A percentile compares a stretch with the other conserved stretches of the same genome.
These are phyloP conservation scores for Whitmania pigra DNA, from an alignment of 1,140 invertebrate genomes.

Conservation along the genomic window DNA sequence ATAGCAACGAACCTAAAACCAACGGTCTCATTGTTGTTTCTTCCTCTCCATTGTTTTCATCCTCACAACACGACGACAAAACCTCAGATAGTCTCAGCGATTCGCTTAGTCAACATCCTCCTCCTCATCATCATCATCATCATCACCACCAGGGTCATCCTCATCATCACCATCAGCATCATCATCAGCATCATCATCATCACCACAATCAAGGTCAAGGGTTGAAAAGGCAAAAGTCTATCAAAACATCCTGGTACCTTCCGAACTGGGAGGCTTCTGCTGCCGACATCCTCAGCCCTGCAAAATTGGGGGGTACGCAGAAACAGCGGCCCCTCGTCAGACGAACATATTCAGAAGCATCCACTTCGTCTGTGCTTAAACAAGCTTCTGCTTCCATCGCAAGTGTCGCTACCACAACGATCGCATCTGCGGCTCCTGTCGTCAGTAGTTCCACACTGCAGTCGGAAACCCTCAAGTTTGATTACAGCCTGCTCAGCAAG, in stretches of 20 bases:
- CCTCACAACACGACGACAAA: background rate
- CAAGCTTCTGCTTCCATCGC: too few relatives aligned
- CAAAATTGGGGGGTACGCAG: background rate
- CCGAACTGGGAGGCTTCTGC: conserved; percentile 4
- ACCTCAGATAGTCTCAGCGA: background rate
- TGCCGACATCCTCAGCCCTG: background rate
- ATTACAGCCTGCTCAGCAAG: too few relatives aligned
- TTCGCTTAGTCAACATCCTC: background rate
- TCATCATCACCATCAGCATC: background rate
- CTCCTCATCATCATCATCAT: background rate
- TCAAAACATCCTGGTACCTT: conserved; percentile 7
- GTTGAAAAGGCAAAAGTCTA: background rate
- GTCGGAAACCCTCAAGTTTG: too few relatives aligned
- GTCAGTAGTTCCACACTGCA: too few relatives aligned
- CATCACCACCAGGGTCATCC: background rate
- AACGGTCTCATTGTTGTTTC: background rate
- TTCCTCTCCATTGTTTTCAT: background rate
- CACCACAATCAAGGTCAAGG: background rate
- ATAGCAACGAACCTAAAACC: background rate
- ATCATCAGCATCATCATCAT: background rate
- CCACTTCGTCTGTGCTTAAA: background rate
- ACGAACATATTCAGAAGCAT: background rate
- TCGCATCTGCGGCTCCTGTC: too few relatives aligned
- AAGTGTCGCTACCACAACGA: too few relatives aligned
- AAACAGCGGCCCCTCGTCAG: background rate